phyloP scores from a whole-genome alignment of 2,113 vertebrate genomes.

The Apodemus speciosus region DNA sequence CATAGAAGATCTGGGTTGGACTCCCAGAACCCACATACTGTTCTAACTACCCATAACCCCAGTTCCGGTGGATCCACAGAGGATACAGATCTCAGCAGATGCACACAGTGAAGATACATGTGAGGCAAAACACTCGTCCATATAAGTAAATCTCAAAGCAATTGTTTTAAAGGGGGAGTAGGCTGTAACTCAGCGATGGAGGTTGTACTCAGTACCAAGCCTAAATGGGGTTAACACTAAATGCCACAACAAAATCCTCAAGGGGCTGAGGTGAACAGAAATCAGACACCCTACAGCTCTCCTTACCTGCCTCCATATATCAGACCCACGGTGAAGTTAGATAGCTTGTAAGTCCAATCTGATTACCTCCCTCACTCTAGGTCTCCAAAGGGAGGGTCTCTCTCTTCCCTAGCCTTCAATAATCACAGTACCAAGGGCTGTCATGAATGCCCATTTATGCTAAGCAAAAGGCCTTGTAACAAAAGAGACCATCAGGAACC shows the following conservation, averaged over 20 bases:
- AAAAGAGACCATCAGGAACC: not conserved
- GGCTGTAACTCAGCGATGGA: not conserved
- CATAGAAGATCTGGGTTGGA: not conserved
- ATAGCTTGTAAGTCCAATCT: not conserved
- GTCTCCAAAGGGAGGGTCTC: not conserved
- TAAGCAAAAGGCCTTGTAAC: not conserved
- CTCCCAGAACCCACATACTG: not conserved
- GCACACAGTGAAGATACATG: not conserved
- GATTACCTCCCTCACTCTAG: not conserved
- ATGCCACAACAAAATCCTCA: not conserved
- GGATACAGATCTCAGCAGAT: not conserved
- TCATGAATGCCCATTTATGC: not conserved
- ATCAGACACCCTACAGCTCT: not conserved
- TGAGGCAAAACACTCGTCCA: not conserved
- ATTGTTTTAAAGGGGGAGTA: not conserved
- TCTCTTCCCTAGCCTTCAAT: constrained; percentile 24
- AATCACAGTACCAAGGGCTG: not conserved
- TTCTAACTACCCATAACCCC: not conserved
- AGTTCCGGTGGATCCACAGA: not conserved
- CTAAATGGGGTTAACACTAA: not conserved
- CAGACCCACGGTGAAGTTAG: not conserved
- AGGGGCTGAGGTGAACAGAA: constrained; percentile 5
- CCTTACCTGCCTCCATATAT: not conserved
- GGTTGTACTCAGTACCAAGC: not conserved
- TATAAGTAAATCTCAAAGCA: not conserved